phyloP scores from a whole-genome alignment of 2,113 vertebrate species.

The Rhodinocichla rosea region DNA sequence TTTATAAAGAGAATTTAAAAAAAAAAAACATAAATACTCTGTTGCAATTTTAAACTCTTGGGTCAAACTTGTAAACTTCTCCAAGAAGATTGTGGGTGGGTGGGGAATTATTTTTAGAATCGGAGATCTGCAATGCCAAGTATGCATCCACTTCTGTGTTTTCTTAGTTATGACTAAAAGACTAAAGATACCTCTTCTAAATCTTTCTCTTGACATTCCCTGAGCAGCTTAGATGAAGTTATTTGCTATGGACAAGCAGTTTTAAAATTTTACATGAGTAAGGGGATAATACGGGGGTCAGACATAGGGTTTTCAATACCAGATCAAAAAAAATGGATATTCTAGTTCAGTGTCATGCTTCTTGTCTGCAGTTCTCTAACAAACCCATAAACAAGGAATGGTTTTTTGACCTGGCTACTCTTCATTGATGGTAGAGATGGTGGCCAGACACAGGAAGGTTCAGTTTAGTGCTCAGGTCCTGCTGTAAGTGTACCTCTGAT shows the following conservation, averaged over 20 bases:
- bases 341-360: not conserved
- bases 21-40: not conserved
- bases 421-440: not conserved
- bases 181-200: not conserved
- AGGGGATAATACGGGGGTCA: not conserved
- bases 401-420: not conserved
- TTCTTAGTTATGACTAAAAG: not conserved
- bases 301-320: not conserved
- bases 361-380: not conserved
- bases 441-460: not conserved
- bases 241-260: not conserved
- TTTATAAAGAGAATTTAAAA: not conserved
- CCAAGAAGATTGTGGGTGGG: not conserved
- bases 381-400: rapidly evolving
- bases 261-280: not conserved
- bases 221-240: not conserved
- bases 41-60: not conserved
- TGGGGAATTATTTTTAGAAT: not conserved
- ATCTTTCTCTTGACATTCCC: not conserved
- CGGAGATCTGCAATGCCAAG: not conserved
- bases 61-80: not conserved
- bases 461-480: not conserved
- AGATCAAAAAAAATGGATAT: not conserved
- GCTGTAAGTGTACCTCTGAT: not conserved
- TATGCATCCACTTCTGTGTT: not conserved